Percentiles rank a stretch among this genome's conserved stretches.
Conservation (phyloP, 2,888 invertebrate species). For the Agrilus mali region DNA sequence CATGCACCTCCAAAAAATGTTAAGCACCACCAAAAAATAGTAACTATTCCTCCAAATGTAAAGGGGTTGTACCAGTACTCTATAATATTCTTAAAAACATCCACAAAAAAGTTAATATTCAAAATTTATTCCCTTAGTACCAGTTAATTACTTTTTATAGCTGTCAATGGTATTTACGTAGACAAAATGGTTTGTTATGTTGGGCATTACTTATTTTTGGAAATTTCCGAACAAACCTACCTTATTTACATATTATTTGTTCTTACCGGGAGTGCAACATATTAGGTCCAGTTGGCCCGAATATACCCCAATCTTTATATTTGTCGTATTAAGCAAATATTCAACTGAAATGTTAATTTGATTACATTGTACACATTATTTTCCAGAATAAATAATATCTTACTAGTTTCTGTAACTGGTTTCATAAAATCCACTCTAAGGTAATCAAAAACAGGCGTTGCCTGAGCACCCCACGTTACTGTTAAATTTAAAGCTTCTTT, state of each 20-base stretch:
- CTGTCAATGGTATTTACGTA: too few species aligned
- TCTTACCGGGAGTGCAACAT: constrained; percentile 63
- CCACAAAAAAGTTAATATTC: too few species aligned
- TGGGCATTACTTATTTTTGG: too few species aligned
- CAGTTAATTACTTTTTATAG: too few species aligned
- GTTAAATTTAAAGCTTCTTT: constrained; percentile 53
- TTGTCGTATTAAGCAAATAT: constrained; percentile 50
- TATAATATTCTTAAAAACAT: constrained; percentile 2
- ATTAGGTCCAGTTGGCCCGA: constrained; percentile 76
- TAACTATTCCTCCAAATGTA: too few species aligned
- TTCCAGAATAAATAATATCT: constrained; percentile 6
- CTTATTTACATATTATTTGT: not conserved
- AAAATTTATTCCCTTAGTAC: too few species aligned
- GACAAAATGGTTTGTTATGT: too few species aligned
- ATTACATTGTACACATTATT: not conserved
- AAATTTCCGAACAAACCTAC: not conserved
- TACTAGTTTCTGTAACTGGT: constrained; percentile 56
- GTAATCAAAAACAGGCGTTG: constrained; percentile 43
- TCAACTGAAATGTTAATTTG: constrained; percentile 42
- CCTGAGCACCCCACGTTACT: constrained; percentile 54
- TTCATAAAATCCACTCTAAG: constrained; percentile 68
- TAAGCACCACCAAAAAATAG: too few species aligned
- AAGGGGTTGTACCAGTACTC: too few species aligned
- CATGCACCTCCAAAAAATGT: too few species aligned
- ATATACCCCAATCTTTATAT: constrained; percentile 54